Base-by-base conservation (phyloP, 1,140 invertebrate species). In the Ips typographus region DNA sequence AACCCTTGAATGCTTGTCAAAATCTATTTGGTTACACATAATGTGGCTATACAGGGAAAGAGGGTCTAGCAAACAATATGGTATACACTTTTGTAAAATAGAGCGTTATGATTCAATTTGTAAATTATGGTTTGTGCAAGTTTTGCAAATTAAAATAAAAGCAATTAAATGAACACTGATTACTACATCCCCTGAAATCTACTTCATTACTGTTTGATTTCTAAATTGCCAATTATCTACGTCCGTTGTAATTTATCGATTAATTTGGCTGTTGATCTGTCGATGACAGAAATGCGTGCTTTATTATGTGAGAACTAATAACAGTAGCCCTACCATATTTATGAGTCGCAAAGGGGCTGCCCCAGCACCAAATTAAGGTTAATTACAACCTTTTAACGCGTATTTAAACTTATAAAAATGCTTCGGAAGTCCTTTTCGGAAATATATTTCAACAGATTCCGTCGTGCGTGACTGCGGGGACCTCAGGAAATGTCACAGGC, bases 391-490 rank as follows among this genome's bases (percentile, higher is more conserved):
- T 22, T 49, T 8, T 49, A 40, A 57, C 37, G 55, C 40, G 8
- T 22, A 60, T 60, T 60, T 60, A 60, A 43, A 44, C 58, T 63
- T 44, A 63, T 63, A 63, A 63, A 63, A 63, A 63, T 63, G 60
- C 60, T 63, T 39, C 22, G 60, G 60, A 63, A 63, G 60, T 63
- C n/a, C 60, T 3, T 51, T 37, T 41, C 60, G 60, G 60, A 63
- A 63, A 52, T 52, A 63, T 63, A 63, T 63, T 63, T 63, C 60
- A 63, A 63, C 43, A 63, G 40, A 63, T 63, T 63, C 60, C 60
- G 43, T 63, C 44, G 60, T 63, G 60, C 60, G 60, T 63, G 60
- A 63, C 60, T 63, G 4, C 7, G 44, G 47, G 43, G 8, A 4
- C 43, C 47, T 42, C 62, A 65, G 62, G 37, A 65, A 65, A 65